Evolutionary conservation across 2,113 vertebrate species (phyloP).

Genomic region (Cromileptes altivelis): DNA sequence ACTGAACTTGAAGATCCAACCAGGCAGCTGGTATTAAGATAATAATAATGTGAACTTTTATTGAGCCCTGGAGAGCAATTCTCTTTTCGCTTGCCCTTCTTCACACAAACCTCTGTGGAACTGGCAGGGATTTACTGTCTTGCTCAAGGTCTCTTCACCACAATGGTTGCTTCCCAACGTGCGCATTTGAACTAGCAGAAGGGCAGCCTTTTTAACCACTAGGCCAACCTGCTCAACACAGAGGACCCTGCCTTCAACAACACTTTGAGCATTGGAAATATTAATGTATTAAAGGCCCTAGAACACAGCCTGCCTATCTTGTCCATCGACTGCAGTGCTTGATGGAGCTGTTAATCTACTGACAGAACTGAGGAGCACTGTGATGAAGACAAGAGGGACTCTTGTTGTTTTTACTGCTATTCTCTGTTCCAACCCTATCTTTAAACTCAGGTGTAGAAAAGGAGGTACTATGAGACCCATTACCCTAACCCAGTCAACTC

Average conservation of each 20-base stretch:
- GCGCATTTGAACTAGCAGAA: constrained; percentile 10
- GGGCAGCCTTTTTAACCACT: constrained; percentile 47
- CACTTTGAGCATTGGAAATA: constrained; percentile 39
- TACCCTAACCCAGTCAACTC: constrained; percentile 50
- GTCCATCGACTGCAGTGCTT: not conserved
- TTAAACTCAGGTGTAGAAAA: constrained; percentile 83
- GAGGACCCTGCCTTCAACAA: constrained; percentile 46
- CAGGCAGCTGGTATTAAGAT: constrained; percentile 44
- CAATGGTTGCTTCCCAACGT: not conserved
- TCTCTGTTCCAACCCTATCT: constrained; percentile 67
- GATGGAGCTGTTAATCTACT: constrained; percentile 27
- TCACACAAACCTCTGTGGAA: not conserved
- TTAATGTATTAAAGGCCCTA: constrained; percentile 17
- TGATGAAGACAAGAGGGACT: constrained; percentile 18
- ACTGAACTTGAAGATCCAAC: constrained; percentile 26
- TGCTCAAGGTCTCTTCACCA: constrained; percentile 1
- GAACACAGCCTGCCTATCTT: not conserved
- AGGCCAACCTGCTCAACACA: constrained; percentile 34
- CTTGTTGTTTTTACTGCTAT: constrained; percentile 28
- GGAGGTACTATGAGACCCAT: constrained; percentile 75
- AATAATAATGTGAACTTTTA: constrained; percentile 44
- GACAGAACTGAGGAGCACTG: constrained; percentile 23
- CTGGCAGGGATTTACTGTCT: constrained; percentile 5
- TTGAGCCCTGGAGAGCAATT: constrained; percentile 39
- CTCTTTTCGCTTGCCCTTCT: not conserved